Evolutionary conservation across 2,888 invertebrate genomes (phyloP), one percentile per base, ranked within the genome.

Genomic region (Bellardia pandia): DNA sequence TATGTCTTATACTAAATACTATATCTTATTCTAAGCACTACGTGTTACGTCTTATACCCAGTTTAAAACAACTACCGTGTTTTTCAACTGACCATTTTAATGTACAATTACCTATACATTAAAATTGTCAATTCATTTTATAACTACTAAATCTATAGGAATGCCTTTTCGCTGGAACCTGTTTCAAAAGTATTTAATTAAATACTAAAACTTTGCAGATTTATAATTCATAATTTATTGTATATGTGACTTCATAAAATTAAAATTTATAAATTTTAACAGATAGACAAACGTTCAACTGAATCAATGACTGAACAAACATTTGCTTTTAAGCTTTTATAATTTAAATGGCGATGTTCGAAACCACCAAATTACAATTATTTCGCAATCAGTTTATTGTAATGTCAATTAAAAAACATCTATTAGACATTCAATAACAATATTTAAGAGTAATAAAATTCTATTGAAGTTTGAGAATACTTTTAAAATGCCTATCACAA

Each of bases 201-300:
- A 42, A 64, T 40, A 66, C 64, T 42, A 42, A 42, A 16, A 66
- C 1, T 7, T 66, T 42, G 64, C 42, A 16, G 64, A 66, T 66
- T 42, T 42, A 45, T 66, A 66, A 66, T 42, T 42, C 42, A 66
- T 66, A 66, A 66, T 66, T 66, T 16, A 66, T 66, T 66, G 13
- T 42, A 7, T 23, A 66, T 23, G 64, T 66, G 40, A 42, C 23
- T 45, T 66, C 42, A 42, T 42, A 66, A 66, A 66, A 66, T 5
- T 42, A 11, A 42, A 66, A 42, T 66, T 66, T 66, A 11, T 23
- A 45, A 42, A 66, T 42, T 66, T 42, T 16, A 62, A 37, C 40
- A 37, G 2, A 30, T 14, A 60, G 13, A 60, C 60, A 60, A 5
- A 37, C 14, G 60, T n/a, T 8, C 2, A 16, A 16, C 2, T 37